A percentile compares a stretch with the other conserved stretches of the same genome.
phyloP scores from a whole-genome alignment of 2,888 invertebrate genomes.

The Theretra japonica region DNA sequence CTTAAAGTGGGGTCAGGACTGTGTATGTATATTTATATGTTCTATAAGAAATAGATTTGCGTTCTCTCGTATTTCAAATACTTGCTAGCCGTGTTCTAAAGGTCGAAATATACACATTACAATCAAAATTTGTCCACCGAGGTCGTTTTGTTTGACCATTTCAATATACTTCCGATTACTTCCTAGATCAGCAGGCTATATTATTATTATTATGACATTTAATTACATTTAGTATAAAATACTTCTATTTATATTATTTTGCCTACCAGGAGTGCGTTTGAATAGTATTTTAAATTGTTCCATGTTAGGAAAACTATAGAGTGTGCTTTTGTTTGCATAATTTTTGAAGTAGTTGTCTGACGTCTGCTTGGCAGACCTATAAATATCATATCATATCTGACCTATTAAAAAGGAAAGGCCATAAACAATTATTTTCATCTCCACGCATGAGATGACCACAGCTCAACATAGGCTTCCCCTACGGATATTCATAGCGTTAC shows the following conservation, averaged over 20 bases:
- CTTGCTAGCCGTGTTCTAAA: background rate
- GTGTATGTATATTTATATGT: background rate
- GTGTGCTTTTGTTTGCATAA: no score
- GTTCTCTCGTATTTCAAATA: background rate
- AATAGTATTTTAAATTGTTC: no score
- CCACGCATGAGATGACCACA: background rate
- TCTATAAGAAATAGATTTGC: background rate
- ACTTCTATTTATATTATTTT: no score
- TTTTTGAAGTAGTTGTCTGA: no score
- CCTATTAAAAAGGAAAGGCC: no score
- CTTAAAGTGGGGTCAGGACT: no score
- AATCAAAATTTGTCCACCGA: conserved; percentile 7
- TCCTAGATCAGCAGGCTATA: background rate
- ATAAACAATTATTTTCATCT: background rate
- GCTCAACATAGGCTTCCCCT: background rate
- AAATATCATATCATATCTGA: no score
- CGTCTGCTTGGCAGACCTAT: no score
- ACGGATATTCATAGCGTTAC: background rate
- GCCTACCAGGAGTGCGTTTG: no score
- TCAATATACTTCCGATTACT: conserved; percentile 24
- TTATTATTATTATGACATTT: background rate
- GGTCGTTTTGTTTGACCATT: conserved; percentile 13
- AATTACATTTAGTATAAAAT: background rate
- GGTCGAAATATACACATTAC: background rate
- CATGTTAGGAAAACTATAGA: no score